Evolutionary conservation across 2,797 vertebrate genomes (phyloP), one percentile per base, ranked within the genome.

Genomic region (Ceryle rudis): DNA sequence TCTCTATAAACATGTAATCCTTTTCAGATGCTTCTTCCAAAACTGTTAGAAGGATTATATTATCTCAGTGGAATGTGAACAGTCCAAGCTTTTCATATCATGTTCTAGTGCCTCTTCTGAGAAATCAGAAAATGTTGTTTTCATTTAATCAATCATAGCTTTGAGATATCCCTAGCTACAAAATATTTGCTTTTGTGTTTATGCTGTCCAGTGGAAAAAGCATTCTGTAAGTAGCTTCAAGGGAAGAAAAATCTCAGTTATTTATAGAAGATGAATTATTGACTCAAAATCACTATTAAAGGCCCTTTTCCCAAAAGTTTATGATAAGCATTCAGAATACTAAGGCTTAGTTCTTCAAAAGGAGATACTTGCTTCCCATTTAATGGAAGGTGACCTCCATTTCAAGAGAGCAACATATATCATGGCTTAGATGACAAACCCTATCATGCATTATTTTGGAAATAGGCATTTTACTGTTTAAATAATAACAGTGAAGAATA

Each of bases 381-480:
- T 86, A 60, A 39, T 64, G 20, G 75, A 81, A 79, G 28, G 7
- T 87, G 26, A 33, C 11, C 10, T 82, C 31, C 13, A 39, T 75
- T 87, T 85, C 60, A 77, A 42, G 35, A 71, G 3, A 70, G 3
- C 2, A 66, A 16, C 7, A 31, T 51, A 13, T 23, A 58, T 57
- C 15, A 37, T 0, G 0, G 28, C 16, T 79, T 41, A 73, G 33
- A 55, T 8, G 17, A 44, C n/a, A 87, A 81, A 42, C 9, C 0
- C 4, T 21, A 42, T 39, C 13, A 58, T 4, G 23, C 28, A 22
- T 42, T 89, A 46, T 52, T 92, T 81, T 57, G 12, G n/a, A 92
- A 86, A 73, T 2, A 58, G 13, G 2, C 7, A 37, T 81, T 89
- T 86, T 49, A n/a, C 10, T 55, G 13, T 39, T 81, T 74, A 81